Conservation (phyloP, 2,888 invertebrate species). For the Deilephila porcellus region DNA sequence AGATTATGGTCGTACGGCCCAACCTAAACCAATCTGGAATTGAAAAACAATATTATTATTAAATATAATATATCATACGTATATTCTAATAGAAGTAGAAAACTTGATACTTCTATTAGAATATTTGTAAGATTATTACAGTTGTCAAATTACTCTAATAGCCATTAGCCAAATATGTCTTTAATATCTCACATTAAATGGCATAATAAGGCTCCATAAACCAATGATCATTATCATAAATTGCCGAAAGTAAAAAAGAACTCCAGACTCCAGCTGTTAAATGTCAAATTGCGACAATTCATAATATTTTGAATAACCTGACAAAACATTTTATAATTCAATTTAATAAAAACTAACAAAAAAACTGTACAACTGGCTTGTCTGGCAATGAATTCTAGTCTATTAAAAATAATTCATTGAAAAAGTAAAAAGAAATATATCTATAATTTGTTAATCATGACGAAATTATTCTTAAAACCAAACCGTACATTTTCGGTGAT, state of each 20-base stretch:
- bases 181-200: no score
- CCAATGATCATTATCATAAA: neutral
- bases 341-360: neutral
- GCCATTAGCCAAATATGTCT: no score
- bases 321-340: neutral
- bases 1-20: neutral
- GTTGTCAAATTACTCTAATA: no score
- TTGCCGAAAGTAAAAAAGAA: neutral
- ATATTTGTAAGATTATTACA: no score
- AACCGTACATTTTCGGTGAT: constrained; percentile 50
- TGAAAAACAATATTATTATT: no score
- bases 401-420: neutral
- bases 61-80: no score
- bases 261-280: neutral
- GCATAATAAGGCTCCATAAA: neutral
- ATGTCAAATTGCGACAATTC: neutral
- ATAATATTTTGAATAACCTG: neutral
- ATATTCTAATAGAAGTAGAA: no score
- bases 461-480: constrained; percentile 58
- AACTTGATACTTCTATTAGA: no score
- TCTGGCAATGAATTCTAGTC: neutral
- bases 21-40: no score
- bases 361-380: neutral
- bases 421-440: neutral
- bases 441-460: constrained; percentile 47